Conservation (phyloP, 2,113 vertebrate species). For the Orcinus orca region DNA sequence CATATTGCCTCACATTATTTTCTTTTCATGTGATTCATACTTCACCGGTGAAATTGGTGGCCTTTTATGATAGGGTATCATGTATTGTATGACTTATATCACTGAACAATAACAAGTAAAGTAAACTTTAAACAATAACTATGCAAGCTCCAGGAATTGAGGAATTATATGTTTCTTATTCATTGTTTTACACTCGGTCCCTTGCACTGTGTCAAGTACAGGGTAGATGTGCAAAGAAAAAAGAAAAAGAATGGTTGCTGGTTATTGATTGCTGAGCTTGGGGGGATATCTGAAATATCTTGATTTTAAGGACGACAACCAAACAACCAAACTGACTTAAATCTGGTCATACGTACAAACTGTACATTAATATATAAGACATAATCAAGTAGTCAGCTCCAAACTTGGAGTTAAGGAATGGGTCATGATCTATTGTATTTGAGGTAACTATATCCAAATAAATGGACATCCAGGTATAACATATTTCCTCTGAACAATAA, state of each 20-base stretch:
- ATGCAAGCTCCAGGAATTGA: neutral
- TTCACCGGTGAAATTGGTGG: neutral
- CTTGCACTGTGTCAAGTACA: neutral
- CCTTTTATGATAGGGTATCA: neutral
- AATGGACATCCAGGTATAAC: neutral
- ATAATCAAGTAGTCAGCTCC: neutral
- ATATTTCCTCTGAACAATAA: constrained; percentile 5
- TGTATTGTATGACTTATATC: neutral
- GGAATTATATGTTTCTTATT: neutral
- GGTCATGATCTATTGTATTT: neutral
- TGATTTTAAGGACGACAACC: neutral
- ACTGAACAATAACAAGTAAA: neutral
- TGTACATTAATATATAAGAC: neutral
- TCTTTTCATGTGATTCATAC: neutral
- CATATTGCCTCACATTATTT: neutral
- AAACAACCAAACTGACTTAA: neutral
- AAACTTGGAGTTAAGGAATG: neutral
- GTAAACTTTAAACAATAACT: neutral
- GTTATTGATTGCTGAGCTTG: neutral
- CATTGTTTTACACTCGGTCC: neutral
- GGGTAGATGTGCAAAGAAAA: neutral
- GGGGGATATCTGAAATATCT: neutral
- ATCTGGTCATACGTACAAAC: neutral
- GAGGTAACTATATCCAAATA: neutral
- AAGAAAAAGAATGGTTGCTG: neutral